Evolutionary conservation across 1,140 invertebrate genomes (phyloP), one percentile per base, ranked within the genome.

Genomic region (Bombus sylvicola): DNA sequence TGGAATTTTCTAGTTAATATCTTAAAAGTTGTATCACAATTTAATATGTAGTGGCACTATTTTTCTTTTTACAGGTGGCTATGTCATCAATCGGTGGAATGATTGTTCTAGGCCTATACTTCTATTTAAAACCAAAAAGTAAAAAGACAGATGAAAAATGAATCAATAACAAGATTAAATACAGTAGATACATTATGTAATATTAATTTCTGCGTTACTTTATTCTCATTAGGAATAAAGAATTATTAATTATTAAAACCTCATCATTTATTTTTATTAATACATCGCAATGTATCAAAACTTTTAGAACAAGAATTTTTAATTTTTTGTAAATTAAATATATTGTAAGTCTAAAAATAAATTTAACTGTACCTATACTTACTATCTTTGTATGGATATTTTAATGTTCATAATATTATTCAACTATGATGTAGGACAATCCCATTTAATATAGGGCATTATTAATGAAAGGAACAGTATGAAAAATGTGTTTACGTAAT

Each of bases 61-160:
- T 69, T 73, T 41, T n/a, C 79, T 80, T 81, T 82, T 89, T 92
- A 5, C 72, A 94, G 93, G 88, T 89, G 3, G 90, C 93, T 2
- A 88, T 90, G 72, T 83, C 87, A 12, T 91, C 92, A 12, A 91
- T 92, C 31, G 77, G 25, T 15, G 78, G 25, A 0, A 0, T 88
- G 3, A 90, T 28, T 47, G 0, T 86, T 3, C 37, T 91, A 9
- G 34, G 34, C 31, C 0, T 81, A 4, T 94, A 92, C 74, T 66
- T 89, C 0, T 76, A 59, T 3, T 41, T 91, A 0, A 94, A 90
- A 73, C 87, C 91, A 37, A 93, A 92, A 59, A 91, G 80, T 57
- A 89, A 91, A 72, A 66, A 69, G 22, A 13, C 39, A 43, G 39
- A 8, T n/a, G 31, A 4, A 72, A 47, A 77, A 15, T 79, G 22